phyloP scores from a whole-genome alignment of 1,140 invertebrate genomes.

The Venturia canescens region DNA sequence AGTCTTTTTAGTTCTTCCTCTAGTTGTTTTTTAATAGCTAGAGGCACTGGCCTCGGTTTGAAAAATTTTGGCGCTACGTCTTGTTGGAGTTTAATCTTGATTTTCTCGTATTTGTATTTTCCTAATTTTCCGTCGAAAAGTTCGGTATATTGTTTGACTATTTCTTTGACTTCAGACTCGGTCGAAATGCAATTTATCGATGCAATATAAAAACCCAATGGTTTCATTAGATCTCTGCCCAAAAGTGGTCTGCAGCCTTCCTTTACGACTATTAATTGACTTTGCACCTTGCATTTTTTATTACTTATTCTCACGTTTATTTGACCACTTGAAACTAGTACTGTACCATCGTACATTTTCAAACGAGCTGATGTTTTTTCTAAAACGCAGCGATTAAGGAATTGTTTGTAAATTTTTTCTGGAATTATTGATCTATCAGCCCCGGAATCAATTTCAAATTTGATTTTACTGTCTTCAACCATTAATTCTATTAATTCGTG shows the following conservation, averaged over 20 bases:
- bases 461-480: conserved; percentile 27
- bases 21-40: conserved; percentile 67
- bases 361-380: conserved; percentile 37
- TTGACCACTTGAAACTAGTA: conserved; percentile 46
- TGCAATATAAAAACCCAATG: conserved; percentile 46
- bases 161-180: conserved; percentile 62
- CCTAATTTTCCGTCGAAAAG: conserved; percentile 51
- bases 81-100: conserved; percentile 58
- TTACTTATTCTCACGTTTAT: conserved; percentile 47
- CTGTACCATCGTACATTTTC: conserved; percentile 46
- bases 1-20: conserved; percentile 67
- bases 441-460: conserved; percentile 52
- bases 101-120: conserved; percentile 58
- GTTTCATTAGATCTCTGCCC: conserved; percentile 53
- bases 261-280: conserved; percentile 47
- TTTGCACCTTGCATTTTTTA: conserved; percentile 17
- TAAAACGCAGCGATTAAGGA: conserved; percentile 26
- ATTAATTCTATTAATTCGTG: conserved; percentile 29
- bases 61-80: conserved; percentile 63
- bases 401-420: conserved; percentile 45
- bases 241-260: conserved; percentile 49
- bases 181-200: conserved; percentile 59
- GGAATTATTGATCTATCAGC: conserved; percentile 52
- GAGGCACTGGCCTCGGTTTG: conserved; percentile 69
- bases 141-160: conserved; percentile 37